Conservation (phyloP, 1,140 invertebrate genomes). For the Aphelinus certus region DNA sequence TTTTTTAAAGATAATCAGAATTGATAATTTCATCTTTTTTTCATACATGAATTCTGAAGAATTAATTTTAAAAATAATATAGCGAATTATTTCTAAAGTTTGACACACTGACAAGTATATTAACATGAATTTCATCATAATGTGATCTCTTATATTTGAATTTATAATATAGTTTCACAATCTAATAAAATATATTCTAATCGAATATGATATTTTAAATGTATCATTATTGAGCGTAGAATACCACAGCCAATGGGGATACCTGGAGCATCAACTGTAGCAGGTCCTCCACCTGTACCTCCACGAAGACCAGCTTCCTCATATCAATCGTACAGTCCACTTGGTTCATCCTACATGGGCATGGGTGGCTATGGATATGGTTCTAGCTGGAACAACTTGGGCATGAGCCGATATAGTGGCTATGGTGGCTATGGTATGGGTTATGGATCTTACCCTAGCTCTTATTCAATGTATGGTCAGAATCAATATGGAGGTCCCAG, state of each 20-base stretch:
- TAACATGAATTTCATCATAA: no score
- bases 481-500: slow-evolving; percentile 61
- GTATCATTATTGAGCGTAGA: slow-evolving; percentile 30
- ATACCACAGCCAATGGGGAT: slow-evolving; percentile 41
- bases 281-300: slow-evolving; percentile 53
- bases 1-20: no score
- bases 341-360: slow-evolving; percentile 50
- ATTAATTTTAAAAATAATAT: no score
- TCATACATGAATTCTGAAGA: no score
- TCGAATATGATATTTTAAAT: background rate
- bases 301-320: slow-evolving; percentile 49
- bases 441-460: slow-evolving; percentile 53
- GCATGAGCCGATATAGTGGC: slow-evolving; percentile 48
- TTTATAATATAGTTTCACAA: background rate
- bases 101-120: no score
- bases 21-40: no score
- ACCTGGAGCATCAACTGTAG: background rate
- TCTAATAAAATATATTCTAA: background rate
- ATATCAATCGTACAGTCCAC: slow-evolving; percentile 53
- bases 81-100: no score
- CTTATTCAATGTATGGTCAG: slow-evolving; percentile 56
- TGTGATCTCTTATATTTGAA: background rate
- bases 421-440: slow-evolving; percentile 46
- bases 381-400: slow-evolving; percentile 52
- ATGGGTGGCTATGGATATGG: slow-evolving; percentile 37